Evolutionary conservation across 1,140 invertebrate species (phyloP).

Genomic region (Cataglyphis hispanica): DNA sequence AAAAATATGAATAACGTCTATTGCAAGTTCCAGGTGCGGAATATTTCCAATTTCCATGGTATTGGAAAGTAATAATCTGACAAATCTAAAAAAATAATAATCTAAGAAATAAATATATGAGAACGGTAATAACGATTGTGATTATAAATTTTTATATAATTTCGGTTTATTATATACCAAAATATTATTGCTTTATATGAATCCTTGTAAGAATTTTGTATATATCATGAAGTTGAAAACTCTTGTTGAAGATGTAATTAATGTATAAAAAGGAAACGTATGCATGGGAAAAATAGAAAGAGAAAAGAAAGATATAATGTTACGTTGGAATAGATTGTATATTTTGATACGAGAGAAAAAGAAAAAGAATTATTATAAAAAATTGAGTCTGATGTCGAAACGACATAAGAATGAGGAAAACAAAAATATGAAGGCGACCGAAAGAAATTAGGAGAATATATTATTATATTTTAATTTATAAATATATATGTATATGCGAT

Average conservation of each 20-base stretch:
- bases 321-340: conserved; percentile 78
- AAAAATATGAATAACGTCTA: conserved; percentile 13
- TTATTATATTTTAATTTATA: conserved; percentile 77
- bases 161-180: background rate
- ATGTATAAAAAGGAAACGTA: conserved; percentile 70
- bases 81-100: background rate
- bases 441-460: conserved; percentile 68
- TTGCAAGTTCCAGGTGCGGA: background rate
- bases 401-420: conserved; percentile 29
- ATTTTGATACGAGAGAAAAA: conserved; percentile 80
- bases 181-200: conserved; percentile 1
- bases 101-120: background rate
- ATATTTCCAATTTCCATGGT: background rate
- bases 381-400: conserved; percentile 22
- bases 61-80: background rate
- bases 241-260: conserved; percentile 68
- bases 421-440: conserved; percentile 36
- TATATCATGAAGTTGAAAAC: conserved; percentile 40
- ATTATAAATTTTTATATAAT: background rate
- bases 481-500: conserved; percentile 72
- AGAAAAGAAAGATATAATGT: conserved; percentile 69
- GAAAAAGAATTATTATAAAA: conserved; percentile 37
- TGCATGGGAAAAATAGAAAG: too few relatives aligned
- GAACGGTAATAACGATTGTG: background rate
- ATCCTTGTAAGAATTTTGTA: conserved; percentile 63